A percentile compares a stretch with the other conserved stretches of the same genome.
These are phyloP conservation scores for Heliothis peltigera DNA, from an alignment of 2,888 invertebrate species.

Conservation along the genomic window DNA sequence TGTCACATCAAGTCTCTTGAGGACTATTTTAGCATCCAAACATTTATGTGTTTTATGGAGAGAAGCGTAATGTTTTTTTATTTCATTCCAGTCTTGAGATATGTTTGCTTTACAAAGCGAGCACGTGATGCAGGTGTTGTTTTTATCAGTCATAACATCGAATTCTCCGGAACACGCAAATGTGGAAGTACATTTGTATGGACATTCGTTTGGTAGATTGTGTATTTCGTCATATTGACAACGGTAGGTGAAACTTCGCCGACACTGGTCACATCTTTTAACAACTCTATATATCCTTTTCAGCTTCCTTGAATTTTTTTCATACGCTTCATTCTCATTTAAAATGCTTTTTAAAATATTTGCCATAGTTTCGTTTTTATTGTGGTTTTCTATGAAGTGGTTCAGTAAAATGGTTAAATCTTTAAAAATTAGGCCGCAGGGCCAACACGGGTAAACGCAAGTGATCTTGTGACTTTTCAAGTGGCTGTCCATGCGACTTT, in stretches of 20 bases:
- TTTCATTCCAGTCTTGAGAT: slow-evolving; percentile 74
- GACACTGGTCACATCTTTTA: slow-evolving; percentile 79
- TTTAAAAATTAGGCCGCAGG: slow-evolving; percentile 73
- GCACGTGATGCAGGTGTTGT: slow-evolving; percentile 68
- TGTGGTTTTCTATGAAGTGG: slow-evolving; percentile 74
- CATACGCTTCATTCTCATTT: slow-evolving; percentile 48
- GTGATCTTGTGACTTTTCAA: slow-evolving; percentile 70
- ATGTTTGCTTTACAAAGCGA: slow-evolving; percentile 76
- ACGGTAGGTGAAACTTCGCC: slow-evolving; percentile 77
- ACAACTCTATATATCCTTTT: slow-evolving; percentile 73
- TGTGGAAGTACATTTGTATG: slow-evolving; percentile 74
- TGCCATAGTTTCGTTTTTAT: slow-evolving; percentile 54
- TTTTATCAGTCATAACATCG: slow-evolving; percentile 38
- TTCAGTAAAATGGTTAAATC: slow-evolving; percentile 68
- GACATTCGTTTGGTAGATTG: slow-evolving; percentile 77
- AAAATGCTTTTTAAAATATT: slow-evolving; percentile 47
- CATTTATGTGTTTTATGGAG: slow-evolving; percentile 77
- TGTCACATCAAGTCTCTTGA: slow-evolving; percentile 69
- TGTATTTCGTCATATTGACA: slow-evolving; percentile 77
- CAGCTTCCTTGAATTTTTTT: slow-evolving; percentile 40
- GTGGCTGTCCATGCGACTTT: slow-evolving; percentile 76
- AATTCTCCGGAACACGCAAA: slow-evolving; percentile 43
- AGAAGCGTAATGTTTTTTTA: slow-evolving; percentile 79
- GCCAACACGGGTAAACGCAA: slow-evolving; percentile 79
- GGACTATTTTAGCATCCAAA: slow-evolving; percentile 74